These are phyloP conservation scores for Sibirionetta formosa DNA, from an alignment of 2,797 vertebrate genomes.

Conservation along the genomic window DNA sequence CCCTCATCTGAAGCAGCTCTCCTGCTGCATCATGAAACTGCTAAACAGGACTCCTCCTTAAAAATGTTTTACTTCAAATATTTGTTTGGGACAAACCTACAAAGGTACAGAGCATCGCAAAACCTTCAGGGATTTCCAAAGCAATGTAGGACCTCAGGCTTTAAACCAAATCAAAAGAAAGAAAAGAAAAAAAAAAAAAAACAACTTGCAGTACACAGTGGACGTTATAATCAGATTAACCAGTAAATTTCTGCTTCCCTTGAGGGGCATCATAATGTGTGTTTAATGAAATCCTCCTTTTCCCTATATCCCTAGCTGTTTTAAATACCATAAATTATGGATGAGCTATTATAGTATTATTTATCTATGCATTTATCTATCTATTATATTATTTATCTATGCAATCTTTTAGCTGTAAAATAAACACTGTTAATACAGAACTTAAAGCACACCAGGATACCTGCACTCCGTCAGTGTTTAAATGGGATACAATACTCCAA, in stretches of 20 bases:
- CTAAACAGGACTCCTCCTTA: background rate
- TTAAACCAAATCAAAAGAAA: background rate
- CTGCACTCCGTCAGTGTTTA: background rate
- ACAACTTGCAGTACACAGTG: background rate
- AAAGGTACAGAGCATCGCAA: background rate
- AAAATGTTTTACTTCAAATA: background rate
- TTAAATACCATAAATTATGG: slow-evolving; percentile 57
- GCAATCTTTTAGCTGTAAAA: slow-evolving; percentile 52
- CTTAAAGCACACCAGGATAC: slow-evolving; percentile 6
- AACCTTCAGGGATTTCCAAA: background rate
- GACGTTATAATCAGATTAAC: slow-evolving; percentile 42
- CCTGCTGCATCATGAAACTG: background rate
- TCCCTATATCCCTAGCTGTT: slow-evolving; percentile 25
- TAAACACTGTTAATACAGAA: slow-evolving; percentile 39
- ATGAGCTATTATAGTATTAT: background rate
- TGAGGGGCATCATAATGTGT: slow-evolving; percentile 35
- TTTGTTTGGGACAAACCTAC: background rate
- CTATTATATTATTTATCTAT: background rate
- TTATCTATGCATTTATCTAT: background rate
- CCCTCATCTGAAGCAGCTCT: background rate
- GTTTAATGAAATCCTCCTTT: slow-evolving; percentile 61
- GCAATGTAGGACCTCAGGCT: background rate
- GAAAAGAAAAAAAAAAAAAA: no score
- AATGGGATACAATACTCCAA: background rate
- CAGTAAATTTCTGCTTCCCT: slow-evolving; percentile 39